Evolutionary conservation across 2,797 vertebrate genomes (phyloP), one percentile per base, ranked within the genome.

Genomic region (Buphagus erythrorhynchus): DNA sequence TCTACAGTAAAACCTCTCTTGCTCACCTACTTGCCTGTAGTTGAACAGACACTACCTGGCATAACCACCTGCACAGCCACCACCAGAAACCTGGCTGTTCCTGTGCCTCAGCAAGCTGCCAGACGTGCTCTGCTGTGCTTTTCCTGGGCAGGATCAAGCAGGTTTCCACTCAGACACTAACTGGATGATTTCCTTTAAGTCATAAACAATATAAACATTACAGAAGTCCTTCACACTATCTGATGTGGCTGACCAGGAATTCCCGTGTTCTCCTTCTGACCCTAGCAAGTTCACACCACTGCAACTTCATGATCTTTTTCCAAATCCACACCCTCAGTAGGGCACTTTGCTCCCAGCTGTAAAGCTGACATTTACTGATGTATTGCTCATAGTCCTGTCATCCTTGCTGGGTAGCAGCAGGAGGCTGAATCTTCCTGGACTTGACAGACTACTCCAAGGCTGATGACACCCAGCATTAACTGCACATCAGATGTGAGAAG

Each of bases 401-500:
- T 65, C 54, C 43, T 12, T 2, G 3, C 3, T 18, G n/a, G 59
- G 6, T 7, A 67, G 48, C 59, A 79, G 48, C 16, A 2, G 45
- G 49, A 75, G 13, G 69, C 54, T 61, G 28, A 68, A 33, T 63
- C 75, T 86, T 68, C 73, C 69, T 55, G 65, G 87, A 91, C 83
- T 36, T 90, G 69, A 83, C 46, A 81, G 66, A 69, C 66, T 55
- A 24, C 33, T 78, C 54, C 42, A 55, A 58, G 78, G 78, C 89
- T 85, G 72, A 28, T 55, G 73, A 69, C 54, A 79, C 62, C 58
- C 73, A 85, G 51, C 55, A 77, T 81, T 73, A 95, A 81, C 46
- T 76, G 85, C 87, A 83, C 90, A 82, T 93, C 55, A 74, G 66
- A 78, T 86, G 80, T 73, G 73, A 94, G 83, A 94, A 84, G 31